phyloP scores from a whole-genome alignment of 92 coral and sea anemone species.

The Chrysogorgia sp. region DNA sequence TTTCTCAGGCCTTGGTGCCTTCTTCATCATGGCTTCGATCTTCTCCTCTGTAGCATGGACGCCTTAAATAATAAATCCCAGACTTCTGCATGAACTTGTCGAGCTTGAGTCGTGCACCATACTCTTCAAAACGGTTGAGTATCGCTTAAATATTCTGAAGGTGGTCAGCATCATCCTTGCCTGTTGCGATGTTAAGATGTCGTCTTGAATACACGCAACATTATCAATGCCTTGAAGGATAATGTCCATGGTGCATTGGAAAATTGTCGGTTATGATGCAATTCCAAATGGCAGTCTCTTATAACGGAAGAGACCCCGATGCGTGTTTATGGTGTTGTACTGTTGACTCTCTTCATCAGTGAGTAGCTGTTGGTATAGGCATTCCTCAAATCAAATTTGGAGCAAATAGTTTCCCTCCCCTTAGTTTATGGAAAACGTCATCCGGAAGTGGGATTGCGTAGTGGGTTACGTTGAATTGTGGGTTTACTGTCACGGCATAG shows the following conservation, averaged over 20 bases:
- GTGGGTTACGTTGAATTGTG: slow-evolving; percentile 23
- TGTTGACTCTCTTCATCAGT: neutral
- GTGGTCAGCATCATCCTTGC: slow-evolving; percentile 5
- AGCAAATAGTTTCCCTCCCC: slow-evolving; percentile 11
- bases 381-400: slow-evolving; percentile 32
- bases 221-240: neutral
- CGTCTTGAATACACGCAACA: slow-evolving; percentile 2
- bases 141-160: neutral
- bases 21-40: neutral
- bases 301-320: slow-evolving; percentile 41
- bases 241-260: neutral
- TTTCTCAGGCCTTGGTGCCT: neutral
- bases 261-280: slow-evolving; percentile 59
- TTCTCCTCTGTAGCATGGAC: slow-evolving; percentile 1
- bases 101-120: neutral
- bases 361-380: slow-evolving; percentile 22
- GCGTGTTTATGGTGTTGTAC: slow-evolving; percentile 26
- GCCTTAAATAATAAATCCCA: neutral
- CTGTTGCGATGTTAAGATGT: slow-evolving; percentile 24
- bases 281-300: slow-evolving; percentile 57
- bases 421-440: slow-evolving; percentile 7
- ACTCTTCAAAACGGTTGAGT: slow-evolving; percentile 9
- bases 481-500: slow-evolving; percentile 31
- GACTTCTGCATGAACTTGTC: slow-evolving; percentile 5
- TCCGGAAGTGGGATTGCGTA: slow-evolving; percentile 31